Evolutionary conservation across 2,888 invertebrate genomes (phyloP).

Genomic region (Laothoe populi): DNA sequence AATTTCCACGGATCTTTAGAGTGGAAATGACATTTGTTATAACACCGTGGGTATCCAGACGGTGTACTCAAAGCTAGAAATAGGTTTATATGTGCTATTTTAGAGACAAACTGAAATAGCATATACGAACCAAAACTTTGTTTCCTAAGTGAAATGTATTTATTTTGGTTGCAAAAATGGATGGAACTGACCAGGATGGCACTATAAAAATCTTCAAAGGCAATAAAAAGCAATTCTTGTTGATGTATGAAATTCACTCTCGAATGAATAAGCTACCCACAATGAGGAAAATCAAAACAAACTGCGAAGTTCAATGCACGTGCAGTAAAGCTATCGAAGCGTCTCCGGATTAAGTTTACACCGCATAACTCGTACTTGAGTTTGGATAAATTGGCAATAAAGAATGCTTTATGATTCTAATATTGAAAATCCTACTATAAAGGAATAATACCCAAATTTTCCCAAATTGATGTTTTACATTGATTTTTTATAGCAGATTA

Average conservation of each 20-base stretch:
- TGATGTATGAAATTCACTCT: neutral
- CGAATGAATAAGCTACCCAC: constrained; percentile 1
- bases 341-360: constrained; percentile 21
- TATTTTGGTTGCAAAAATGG: no score
- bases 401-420: constrained; percentile 3
- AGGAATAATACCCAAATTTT: constrained; percentile 2
- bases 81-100: no score
- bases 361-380: constrained; percentile 10
- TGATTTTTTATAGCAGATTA: neutral
- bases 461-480: neutral
- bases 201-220: neutral
- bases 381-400: constrained; percentile 11
- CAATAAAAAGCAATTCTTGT: neutral
- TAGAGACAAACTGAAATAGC: no score
- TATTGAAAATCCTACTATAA: neutral
- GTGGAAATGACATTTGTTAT: no score
- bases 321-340: constrained; percentile 28
- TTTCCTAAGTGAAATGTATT: neutral
- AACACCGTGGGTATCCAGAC: no score
- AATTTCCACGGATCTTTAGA: no score
- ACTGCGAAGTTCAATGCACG: constrained; percentile 25
- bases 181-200: no score
- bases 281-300: constrained; percentile 29
- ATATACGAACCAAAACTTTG: no score
- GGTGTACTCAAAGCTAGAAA: no score